A percentile compares a stretch with the other conserved stretches of the same genome.
Evolutionary conservation across 2,113 vertebrate species (phyloP).

Genomic region (Podarcis cretensis): DNA sequence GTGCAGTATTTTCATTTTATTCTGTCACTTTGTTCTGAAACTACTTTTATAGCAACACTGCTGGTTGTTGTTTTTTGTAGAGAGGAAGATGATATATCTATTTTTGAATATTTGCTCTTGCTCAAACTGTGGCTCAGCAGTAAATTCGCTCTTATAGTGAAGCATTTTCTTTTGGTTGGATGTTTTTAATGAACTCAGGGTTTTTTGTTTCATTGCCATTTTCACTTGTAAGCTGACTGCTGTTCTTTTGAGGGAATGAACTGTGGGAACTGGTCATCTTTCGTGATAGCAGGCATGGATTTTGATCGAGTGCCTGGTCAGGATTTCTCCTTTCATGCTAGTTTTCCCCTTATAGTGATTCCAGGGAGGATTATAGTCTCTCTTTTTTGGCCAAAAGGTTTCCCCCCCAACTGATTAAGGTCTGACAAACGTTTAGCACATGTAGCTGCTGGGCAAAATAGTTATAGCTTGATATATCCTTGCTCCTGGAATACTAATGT

Average conservation of each 20-base stretch:
- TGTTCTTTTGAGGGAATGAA: not conserved
- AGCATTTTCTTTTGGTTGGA: not conserved
- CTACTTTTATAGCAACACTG: not conserved
- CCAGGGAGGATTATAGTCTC: not conserved
- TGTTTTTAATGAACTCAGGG: not conserved
- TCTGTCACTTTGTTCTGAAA: not conserved
- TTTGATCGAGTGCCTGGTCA: not conserved
- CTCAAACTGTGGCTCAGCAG: not conserved
- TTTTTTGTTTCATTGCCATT: not conserved
- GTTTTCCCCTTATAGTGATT: not conserved
- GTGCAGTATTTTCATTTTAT: not conserved
- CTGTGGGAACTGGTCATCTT: not conserved
- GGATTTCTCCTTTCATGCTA: not conserved
- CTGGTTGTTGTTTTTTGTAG: not conserved
- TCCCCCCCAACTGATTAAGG: not conserved
- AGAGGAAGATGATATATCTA: not conserved
- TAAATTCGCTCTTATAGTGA: constrained; percentile 9
- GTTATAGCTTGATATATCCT: not conserved
- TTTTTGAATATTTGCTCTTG: not conserved
- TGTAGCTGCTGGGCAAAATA: not conserved
- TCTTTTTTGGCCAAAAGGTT: not conserved
- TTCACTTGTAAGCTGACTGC: not conserved
- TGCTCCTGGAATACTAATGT: not conserved
- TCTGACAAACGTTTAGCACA: not conserved
- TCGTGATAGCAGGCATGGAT: not conserved